Base-by-base conservation (phyloP, 2,888 invertebrate species). In the Drosophila engyochracea region DNA sequence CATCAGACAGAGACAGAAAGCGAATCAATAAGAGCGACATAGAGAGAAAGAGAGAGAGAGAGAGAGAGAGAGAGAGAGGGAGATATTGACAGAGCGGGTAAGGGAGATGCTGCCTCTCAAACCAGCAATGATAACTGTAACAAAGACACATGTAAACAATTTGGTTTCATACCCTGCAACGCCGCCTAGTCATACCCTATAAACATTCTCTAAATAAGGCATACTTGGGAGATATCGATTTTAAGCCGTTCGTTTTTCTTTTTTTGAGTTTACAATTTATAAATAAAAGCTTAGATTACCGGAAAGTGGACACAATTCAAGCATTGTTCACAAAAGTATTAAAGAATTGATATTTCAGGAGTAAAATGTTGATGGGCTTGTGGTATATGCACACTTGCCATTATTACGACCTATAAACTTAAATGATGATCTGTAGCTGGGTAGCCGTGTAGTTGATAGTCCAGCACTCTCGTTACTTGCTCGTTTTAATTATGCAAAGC, bases 81-180 rank as follows among this genome's bases (percentile, higher is more conserved):
- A 25, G n/a, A 9, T 47, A 47, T 47, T 16, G 22, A 47, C 22
- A 28, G 44, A 39, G 4, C 25, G 25, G 35, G n/a, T 16, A n/a
- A 5, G 7, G 22, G 37, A 28, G 51, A 22, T 35, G n/a, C 49
- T 47, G 22, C 52, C 71, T 37, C 41, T 19, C 28, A 57, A 75
- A 61, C 87, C 87, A 84, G 73, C 89, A 84, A 89, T 89, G 89
- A 87, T 89, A 88, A 88, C 89, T 88, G 82, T 82, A 84, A 84
- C 87, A 84, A 84, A 84, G 83, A 88, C 88, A 85, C 85, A 85
- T 85, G 85, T 85, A 85, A 85, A 85, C 85, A 85, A 88, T 90
- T 83, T 83, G 78, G 86, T 77, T 86, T 83, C 54, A 63, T 61
- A 49, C 35, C 28, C 41, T 74, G 39, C 37, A 28, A 35, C 37